These are phyloP conservation scores for Callyntrura guangdongensis DNA, from an alignment of 2,888 invertebrate genomes.

Conservation along the genomic window DNA sequence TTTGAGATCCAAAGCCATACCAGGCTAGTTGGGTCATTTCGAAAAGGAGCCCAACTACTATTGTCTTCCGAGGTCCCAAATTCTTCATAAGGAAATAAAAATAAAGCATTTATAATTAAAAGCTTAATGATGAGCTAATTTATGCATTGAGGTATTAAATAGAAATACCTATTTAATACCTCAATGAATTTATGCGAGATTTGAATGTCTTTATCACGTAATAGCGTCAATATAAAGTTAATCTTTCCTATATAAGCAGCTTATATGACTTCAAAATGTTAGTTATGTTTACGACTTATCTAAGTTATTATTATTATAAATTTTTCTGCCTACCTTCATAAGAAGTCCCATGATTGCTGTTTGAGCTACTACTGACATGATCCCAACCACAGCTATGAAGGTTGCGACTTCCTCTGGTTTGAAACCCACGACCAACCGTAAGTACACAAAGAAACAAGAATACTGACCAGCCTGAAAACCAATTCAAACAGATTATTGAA, in stretches of 20 bases:
- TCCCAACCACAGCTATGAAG: slow-evolving; percentile 92
- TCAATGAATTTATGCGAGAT: too few relatives aligned
- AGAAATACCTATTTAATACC: too few relatives aligned
- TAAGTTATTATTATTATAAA: too few relatives aligned
- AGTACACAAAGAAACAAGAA: slow-evolving; percentile 99
- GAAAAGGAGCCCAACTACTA: slow-evolving; percentile 98
- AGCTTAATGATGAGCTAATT: too few relatives aligned
- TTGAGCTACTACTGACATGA: slow-evolving; percentile 96
- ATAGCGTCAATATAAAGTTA: too few relatives aligned
- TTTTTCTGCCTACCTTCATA: too few relatives aligned
- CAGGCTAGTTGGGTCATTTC: slow-evolving; percentile 99
- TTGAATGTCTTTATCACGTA: too few relatives aligned
- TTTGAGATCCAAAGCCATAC: slow-evolving; percentile 98
- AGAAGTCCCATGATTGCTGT: slow-evolving; percentile 91
- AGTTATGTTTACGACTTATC: too few relatives aligned
- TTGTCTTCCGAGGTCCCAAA: slow-evolving; percentile 98
- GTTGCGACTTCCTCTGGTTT: slow-evolving; percentile 97
- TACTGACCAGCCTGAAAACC: slow-evolving; percentile 93
- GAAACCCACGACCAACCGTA: slow-evolving; percentile 98
- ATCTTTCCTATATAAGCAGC: too few relatives aligned
- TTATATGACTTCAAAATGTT: too few relatives aligned
- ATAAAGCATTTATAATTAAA: too few relatives aligned
- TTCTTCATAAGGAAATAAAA: slow-evolving; percentile 94
- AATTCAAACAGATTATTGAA: slow-evolving; percentile 27
- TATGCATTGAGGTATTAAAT: too few relatives aligned